A percentile compares a stretch with the other conserved stretches of the same genome.
Conservation (phyloP, 2,888 invertebrate species). For the Pollenia labialis region DNA sequence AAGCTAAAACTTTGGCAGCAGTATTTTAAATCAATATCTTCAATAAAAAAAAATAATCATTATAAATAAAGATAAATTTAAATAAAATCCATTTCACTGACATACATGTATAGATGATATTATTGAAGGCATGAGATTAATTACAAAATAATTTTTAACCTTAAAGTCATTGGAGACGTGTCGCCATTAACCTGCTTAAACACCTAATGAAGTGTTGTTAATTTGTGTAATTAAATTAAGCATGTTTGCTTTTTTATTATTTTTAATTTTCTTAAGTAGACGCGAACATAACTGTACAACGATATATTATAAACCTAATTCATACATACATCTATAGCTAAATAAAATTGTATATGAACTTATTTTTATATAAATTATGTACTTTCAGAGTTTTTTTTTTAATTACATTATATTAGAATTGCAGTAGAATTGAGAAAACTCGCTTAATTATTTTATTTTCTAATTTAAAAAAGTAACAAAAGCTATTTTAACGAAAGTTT, state of each 20-base stretch:
- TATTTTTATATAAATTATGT: neutral
- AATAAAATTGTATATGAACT: neutral
- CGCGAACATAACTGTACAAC: neutral
- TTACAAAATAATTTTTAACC: constrained; percentile 4
- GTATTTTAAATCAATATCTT: too few relatives aligned
- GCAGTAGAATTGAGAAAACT: constrained; percentile 17
- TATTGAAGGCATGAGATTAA: constrained; percentile 3
- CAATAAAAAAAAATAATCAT: too few relatives aligned
- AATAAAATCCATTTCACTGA: neutral
- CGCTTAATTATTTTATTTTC: constrained; percentile 49
- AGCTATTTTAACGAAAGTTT: constrained; percentile 56
- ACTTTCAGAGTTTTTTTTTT: neutral
- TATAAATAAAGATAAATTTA: neutral
- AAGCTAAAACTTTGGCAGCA: too few relatives aligned
- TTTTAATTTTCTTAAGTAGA: neutral
- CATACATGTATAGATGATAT: too few relatives aligned
- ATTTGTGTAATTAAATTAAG: constrained; percentile 61
- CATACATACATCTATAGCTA: neutral
- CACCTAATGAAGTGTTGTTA: constrained; percentile 65
- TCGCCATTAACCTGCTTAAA: constrained; percentile 11
- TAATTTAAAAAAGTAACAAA: constrained; percentile 55
- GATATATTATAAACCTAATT: too few relatives aligned
- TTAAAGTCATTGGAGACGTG: constrained; percentile 26
- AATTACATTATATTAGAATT: constrained; percentile 10
- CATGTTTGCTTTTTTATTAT: constrained; percentile 5